Conservation (phyloP, 2,113 vertebrate genomes). For the Toxotes chatareus region DNA sequence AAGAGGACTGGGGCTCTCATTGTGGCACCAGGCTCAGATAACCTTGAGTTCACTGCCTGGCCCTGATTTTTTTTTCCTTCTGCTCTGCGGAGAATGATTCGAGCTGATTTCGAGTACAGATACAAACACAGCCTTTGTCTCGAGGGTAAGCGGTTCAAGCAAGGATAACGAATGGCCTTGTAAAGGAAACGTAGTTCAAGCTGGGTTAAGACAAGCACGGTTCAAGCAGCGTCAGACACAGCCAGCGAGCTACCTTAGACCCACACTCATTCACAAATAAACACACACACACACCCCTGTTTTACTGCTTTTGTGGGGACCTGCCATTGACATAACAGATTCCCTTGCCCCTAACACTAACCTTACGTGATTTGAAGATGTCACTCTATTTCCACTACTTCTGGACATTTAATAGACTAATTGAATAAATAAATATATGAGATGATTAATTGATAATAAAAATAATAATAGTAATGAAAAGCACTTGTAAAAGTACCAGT, state of each 20-base stretch:
- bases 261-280: neutral
- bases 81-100: slow-evolving; percentile 28
- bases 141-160: slow-evolving; percentile 36
- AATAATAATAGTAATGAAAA: neutral
- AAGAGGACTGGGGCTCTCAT: slow-evolving; percentile 36
- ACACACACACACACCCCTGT: neutral
- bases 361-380: no score
- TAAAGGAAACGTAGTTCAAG: slow-evolving; percentile 23
- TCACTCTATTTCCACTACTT: no score
- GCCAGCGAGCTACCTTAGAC: neutral
- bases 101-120: slow-evolving; percentile 48
- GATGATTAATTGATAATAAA: neutral
- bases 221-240: neutral
- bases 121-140: slow-evolving; percentile 57
- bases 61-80: neutral
- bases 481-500: no score
- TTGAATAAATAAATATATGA: neutral
- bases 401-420: no score
- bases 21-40: slow-evolving; percentile 54
- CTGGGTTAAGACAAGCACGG: slow-evolving; percentile 7
- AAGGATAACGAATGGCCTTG: slow-evolving; percentile 41
- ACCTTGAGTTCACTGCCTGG: slow-evolving; percentile 55
- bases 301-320: no score
- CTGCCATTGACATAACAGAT: no score
- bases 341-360: no score